A percentile compares a stretch with the other conserved stretches of the same genome.
These are phyloP conservation scores for Pitta sordida DNA, from an alignment of 2,113 vertebrate species.

Conservation along the genomic window DNA sequence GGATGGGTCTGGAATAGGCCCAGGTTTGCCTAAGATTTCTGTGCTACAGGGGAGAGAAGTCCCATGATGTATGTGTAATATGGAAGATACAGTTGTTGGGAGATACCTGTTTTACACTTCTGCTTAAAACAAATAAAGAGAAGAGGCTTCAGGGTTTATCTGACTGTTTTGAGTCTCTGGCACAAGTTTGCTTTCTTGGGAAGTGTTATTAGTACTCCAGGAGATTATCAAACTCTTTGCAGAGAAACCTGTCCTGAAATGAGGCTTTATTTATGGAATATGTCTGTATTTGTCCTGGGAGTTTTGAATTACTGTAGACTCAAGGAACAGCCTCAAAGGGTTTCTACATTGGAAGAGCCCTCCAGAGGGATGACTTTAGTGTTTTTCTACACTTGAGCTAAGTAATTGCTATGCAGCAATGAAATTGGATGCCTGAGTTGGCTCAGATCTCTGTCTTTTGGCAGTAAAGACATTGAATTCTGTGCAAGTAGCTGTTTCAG, in stretches of 20 bases:
- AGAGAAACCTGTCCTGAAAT: background rate
- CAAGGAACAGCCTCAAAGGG: background rate
- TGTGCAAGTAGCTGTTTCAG: background rate
- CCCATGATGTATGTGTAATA: background rate
- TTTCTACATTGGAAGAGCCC: background rate
- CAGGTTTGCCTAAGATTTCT: background rate
- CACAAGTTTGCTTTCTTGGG: background rate
- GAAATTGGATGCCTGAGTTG: background rate
- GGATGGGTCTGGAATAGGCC: background rate
- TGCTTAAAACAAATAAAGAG: background rate
- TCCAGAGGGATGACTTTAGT: background rate
- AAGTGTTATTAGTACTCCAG: background rate
- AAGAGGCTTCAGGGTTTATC: background rate
- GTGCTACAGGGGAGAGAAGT: background rate
- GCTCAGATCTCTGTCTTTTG: conserved; percentile 1
- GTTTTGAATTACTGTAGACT: background rate
- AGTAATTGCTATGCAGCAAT: background rate
- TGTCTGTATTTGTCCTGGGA: background rate
- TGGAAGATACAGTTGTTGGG: background rate
- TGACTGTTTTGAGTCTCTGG: background rate
- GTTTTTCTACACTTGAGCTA: conserved; percentile 17
- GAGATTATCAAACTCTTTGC: background rate
- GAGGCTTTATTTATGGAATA: background rate
- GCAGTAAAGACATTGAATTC: background rate
- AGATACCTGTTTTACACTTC: background rate